phyloP scores from a whole-genome alignment of 30 jellyfish, hydroid and myxozoan species.

The Chrysaora quinquecirrha region DNA sequence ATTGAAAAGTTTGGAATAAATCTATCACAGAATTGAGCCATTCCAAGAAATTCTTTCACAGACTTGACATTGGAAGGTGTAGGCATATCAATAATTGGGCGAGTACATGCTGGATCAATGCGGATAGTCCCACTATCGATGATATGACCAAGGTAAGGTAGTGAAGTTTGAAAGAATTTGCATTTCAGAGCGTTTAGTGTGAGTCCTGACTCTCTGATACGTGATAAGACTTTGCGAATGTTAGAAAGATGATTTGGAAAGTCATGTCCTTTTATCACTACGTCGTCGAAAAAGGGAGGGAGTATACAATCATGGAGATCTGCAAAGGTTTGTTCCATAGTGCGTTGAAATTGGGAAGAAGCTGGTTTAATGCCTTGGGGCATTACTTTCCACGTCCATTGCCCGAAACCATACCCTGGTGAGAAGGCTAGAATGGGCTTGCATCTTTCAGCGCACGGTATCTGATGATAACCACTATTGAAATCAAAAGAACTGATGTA shows the following conservation, averaged over 20 bases:
- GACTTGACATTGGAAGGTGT: slow-evolving; percentile 9
- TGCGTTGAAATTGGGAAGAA: background rate
- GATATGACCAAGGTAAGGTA: no score
- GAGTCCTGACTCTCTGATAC: slow-evolving; percentile 9
- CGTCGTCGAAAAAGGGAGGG: slow-evolving; percentile 1
- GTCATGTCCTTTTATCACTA: background rate
- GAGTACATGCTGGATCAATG: background rate
- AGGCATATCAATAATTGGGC: background rate
- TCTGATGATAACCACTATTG: slow-evolving; percentile 45
- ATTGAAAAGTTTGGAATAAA: slow-evolving; percentile 3
- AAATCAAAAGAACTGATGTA: slow-evolving; percentile 24
- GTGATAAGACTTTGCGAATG: background rate
- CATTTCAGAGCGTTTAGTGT: slow-evolving; percentile 15
- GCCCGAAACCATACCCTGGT: slow-evolving; percentile 14
- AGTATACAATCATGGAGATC: slow-evolving; percentile 1
- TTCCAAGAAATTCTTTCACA: background rate
- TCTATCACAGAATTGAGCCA: slow-evolving; percentile 8
- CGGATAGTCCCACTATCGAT: no score
- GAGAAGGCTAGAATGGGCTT: slow-evolving; percentile 11
- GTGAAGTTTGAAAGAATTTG: no score
- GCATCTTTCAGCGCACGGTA: background rate
- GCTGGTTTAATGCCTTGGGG: slow-evolving; percentile 14
- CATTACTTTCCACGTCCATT: slow-evolving; percentile 11
- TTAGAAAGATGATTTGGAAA: background rate
- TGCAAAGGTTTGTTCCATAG: background rate